These are phyloP conservation scores for Eulithis prunata DNA, from an alignment of 2,888 invertebrate species.

Conservation along the genomic window DNA sequence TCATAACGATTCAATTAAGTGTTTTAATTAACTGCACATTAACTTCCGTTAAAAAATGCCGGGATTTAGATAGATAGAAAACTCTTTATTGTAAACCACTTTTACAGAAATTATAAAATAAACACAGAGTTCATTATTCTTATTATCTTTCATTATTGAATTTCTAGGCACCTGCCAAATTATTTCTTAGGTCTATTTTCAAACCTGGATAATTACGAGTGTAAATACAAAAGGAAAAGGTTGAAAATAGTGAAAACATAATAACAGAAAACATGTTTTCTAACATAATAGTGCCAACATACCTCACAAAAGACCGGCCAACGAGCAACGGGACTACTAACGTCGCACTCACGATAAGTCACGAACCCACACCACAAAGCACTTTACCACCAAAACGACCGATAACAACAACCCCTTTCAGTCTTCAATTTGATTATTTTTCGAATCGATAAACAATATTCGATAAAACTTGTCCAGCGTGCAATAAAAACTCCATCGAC, in stretches of 20 bases:
- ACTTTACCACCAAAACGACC: constrained; percentile 44
- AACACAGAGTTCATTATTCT: too few species aligned
- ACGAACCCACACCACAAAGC: constrained; percentile 42
- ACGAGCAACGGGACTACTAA: constrained; percentile 72
- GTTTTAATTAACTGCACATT: too few species aligned
- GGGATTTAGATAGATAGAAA: too few species aligned
- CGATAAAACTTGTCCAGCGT: constrained; percentile 45
- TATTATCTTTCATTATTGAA: too few species aligned
- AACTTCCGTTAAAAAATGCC: too few species aligned
- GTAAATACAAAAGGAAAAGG: neutral
- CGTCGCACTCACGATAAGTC: constrained; percentile 51
- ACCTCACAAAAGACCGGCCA: constrained; percentile 68
- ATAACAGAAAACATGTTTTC: constrained; percentile 34
- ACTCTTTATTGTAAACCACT: too few species aligned
- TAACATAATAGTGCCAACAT: constrained; percentile 57
- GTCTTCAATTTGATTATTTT: constrained; percentile 60
- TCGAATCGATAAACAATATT: constrained; percentile 55
- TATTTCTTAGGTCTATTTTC: too few species aligned
- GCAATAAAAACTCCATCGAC: constrained; percentile 49
- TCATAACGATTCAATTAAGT: too few species aligned
- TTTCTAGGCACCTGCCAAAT: too few species aligned
- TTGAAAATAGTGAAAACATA: constrained; percentile 16
- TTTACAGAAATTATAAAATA: too few species aligned
- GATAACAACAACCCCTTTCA: constrained; percentile 47
- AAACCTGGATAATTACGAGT: too few species aligned